phyloP scores from a whole-genome alignment of 1,140 invertebrate species.

The Danaus plexippus region DNA sequence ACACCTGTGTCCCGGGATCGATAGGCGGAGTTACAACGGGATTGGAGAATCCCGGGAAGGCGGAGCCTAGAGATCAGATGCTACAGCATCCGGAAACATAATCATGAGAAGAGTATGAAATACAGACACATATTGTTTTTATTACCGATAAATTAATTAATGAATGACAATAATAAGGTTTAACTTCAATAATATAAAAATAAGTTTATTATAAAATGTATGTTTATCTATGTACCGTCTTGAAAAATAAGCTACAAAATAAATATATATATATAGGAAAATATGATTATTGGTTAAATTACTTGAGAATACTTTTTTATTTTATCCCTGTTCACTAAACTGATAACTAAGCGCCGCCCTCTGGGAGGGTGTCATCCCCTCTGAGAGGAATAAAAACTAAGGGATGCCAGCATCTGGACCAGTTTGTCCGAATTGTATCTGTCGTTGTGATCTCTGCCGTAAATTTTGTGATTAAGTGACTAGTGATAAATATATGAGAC shows the following conservation, averaged over 20 bases:
- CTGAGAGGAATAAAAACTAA: slow-evolving; percentile 43
- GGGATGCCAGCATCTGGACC: slow-evolving; percentile 47
- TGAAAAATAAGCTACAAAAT: too few relatives aligned
- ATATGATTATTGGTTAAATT: too few relatives aligned
- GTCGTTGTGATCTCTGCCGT: background rate
- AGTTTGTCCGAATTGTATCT: slow-evolving; percentile 24
- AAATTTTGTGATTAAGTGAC: too few relatives aligned
- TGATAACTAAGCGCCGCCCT: slow-evolving; percentile 36
- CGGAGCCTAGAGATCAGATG: slow-evolving; percentile 36
- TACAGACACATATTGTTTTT: too few relatives aligned
- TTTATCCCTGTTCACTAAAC: slow-evolving; percentile 17
- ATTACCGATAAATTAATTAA: too few relatives aligned
- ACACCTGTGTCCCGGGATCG: slow-evolving; percentile 57
- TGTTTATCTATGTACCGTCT: too few relatives aligned
- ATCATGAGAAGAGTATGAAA: too few relatives aligned
- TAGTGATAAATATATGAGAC: too few relatives aligned
- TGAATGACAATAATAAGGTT: too few relatives aligned
- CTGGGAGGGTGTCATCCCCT: slow-evolving; percentile 40
- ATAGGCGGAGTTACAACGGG: slow-evolving; percentile 46
- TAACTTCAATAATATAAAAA: slow-evolving; percentile 1
- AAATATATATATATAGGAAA: too few relatives aligned
- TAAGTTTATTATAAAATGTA: background rate
- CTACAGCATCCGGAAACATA: slow-evolving; percentile 12
- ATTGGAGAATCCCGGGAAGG: slow-evolving; percentile 43
- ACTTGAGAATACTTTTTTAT: too few relatives aligned